Conservation (phyloP, 2,797 vertebrate species). For the Hephaestus fuliginosus region DNA sequence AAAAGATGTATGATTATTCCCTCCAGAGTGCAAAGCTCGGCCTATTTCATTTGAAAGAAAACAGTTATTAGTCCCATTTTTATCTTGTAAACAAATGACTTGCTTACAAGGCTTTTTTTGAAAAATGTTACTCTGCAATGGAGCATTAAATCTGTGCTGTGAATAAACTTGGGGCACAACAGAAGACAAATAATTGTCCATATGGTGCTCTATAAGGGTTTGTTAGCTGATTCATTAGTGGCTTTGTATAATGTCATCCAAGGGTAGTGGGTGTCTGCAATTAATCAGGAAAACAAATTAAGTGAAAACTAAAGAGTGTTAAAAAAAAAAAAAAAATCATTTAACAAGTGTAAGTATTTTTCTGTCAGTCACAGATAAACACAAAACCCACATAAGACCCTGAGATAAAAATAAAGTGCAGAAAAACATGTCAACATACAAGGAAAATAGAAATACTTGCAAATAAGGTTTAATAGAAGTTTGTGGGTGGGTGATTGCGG, state of each 20-base stretch:
- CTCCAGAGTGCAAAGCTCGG: slow-evolving; percentile 13
- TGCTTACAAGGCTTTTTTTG: slow-evolving; percentile 31
- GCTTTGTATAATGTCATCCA: slow-evolving; percentile 40
- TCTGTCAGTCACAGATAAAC: slow-evolving; percentile 10
- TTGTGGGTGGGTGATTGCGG: background rate
- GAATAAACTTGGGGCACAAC: slow-evolving; percentile 39
- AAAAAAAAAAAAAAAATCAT: slow-evolving; percentile 16
- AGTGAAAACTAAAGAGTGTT: slow-evolving; percentile 19
- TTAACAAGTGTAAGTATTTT: slow-evolving; percentile 3
- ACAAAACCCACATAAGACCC: background rate
- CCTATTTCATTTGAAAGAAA: slow-evolving; percentile 41
- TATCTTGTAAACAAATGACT: slow-evolving; percentile 43
- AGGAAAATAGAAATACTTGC: background rate
- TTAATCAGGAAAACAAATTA: slow-evolving; percentile 55
- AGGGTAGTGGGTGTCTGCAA: slow-evolving; percentile 20
- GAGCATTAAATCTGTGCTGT: slow-evolving; percentile 42
- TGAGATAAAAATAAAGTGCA: background rate
- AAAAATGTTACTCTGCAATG: slow-evolving; percentile 26
- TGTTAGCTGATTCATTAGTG: slow-evolving; percentile 45
- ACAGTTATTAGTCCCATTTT: slow-evolving; percentile 40
- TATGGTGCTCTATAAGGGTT: slow-evolving; percentile 46
- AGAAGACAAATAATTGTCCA: slow-evolving; percentile 53
- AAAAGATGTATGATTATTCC: slow-evolving; percentile 16
- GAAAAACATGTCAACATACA: background rate
- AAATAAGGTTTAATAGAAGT: background rate